These are phyloP conservation scores for Pseudocheirus occidentalis DNA, from an alignment of 2,797 vertebrate genomes.

Conservation along the genomic window DNA sequence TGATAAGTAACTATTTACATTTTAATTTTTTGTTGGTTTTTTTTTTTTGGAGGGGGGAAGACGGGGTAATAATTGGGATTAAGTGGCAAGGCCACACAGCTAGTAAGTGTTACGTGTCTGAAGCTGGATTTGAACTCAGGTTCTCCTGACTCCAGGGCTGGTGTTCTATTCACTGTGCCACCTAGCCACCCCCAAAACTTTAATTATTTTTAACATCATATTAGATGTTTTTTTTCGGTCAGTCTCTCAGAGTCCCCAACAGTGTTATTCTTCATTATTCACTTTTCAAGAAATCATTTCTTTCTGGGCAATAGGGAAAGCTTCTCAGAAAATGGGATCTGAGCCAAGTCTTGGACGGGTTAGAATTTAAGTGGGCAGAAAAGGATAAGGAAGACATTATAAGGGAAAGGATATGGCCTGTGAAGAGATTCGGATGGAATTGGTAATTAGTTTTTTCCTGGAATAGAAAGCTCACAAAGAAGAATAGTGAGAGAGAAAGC, in stretches of 20 bases:
- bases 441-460: background rate
- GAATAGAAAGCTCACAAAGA: background rate
- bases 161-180: no score
- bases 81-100: no score
- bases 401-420: background rate
- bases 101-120: no score
- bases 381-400: background rate
- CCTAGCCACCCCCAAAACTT: background rate
- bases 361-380: background rate
- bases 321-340: background rate
- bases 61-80: no score
- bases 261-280: background rate
- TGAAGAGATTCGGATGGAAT: no score
- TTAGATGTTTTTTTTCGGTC: background rate
- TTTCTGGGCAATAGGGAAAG: background rate
- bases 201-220: background rate
- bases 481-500: background rate
- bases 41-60: no score
- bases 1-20: background rate
- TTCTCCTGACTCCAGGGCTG: no score
- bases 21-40: background rate
- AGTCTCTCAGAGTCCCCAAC: background rate
- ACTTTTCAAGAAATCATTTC: background rate
- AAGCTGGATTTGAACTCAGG: no score
- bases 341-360: background rate